Evolutionary conservation across 2,888 invertebrate species (phyloP).

Genomic region (Lycophotia porphyrea): DNA sequence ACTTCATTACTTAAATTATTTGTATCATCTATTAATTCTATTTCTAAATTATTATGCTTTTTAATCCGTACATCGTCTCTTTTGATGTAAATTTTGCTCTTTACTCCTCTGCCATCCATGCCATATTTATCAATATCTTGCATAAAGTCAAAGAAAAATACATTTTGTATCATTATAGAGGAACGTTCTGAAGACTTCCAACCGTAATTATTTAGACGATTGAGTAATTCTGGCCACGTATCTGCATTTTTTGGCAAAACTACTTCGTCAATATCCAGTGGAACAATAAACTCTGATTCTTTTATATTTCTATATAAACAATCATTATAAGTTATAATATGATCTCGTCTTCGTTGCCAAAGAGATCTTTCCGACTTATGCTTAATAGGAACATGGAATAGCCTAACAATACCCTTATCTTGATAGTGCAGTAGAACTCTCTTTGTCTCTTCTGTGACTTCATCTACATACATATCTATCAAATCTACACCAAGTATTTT

Average conservation of each 20-base stretch:
- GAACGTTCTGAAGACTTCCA: constrained; percentile 88
- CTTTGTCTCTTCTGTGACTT: constrained; percentile 88
- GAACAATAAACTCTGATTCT: constrained; percentile 91
- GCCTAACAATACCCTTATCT: constrained; percentile 84
- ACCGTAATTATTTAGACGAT: constrained; percentile 82
- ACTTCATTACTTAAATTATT: constrained; percentile 76
- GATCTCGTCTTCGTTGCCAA: constrained; percentile 93
- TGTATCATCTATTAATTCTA: constrained; percentile 78
- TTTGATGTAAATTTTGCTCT: constrained; percentile 80
- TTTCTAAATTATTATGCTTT: constrained; percentile 70
- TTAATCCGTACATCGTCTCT: constrained; percentile 85
- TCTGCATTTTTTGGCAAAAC: constrained; percentile 91
- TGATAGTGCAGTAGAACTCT: constrained; percentile 90
- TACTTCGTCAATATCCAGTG: constrained; percentile 94
- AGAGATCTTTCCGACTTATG: constrained; percentile 79
- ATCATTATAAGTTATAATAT: constrained; percentile 94
- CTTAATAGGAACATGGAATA: constrained; percentile 89
- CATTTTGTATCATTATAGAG: constrained; percentile 92
- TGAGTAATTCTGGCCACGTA: constrained; percentile 91
- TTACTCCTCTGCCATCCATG: constrained; percentile 67
- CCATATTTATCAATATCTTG: constrained; percentile 77
- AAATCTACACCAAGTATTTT: constrained; percentile 92
- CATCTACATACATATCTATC: constrained; percentile 92
- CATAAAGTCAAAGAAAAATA: constrained; percentile 92
- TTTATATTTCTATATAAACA: constrained; percentile 93